Evolutionary conservation across 2,113 vertebrate genomes (phyloP), one percentile per base, ranked within the genome.

Genomic region (Pluvialis apricaria): DNA sequence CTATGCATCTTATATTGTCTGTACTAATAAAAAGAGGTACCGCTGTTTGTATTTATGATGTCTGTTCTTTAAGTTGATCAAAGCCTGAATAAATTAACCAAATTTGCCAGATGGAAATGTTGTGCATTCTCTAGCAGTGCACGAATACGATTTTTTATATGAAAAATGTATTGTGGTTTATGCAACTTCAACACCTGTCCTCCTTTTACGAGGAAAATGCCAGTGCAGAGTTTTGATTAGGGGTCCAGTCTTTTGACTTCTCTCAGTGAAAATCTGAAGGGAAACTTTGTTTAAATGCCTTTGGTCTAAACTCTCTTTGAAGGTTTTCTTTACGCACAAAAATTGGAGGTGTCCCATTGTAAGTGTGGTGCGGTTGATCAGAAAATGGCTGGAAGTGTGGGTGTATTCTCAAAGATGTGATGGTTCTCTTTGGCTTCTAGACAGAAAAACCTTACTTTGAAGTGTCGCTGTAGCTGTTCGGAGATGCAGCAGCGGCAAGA

Each of bases 1-100:
- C 97, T 98, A 98, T 98, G 97, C 98, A 98, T 97, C 96, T 97
- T 98, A 71, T 97, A 97, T 95, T 93, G 92, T 94, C 94, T 94
- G 82, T 96, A 93, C 82, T 94, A 98, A 98, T 98, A 98, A 98
- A 97, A 76, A 97, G 55, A 96, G 88, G 82, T 92, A 91, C 57
- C 91, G 26, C 79, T 82, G 69, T 97, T 98, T 96, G 34, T 96
- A 94, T 88, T 64, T 29, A 42, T 5, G 70, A 24, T 17, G 71
- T 54, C 55, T 42, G 21, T 86, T 92, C 64, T 95, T 90, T 65
- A 54, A 68, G 10, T 36, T 7, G 52, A 64, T 22, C 26, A 5
- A 24, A 69, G 17, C 16, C 24, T 5, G 31, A 49, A 6, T 82
- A 40, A 68, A 49, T 62, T 21, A 45, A 36, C 36, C 25, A 9